phyloP scores from a whole-genome alignment of 64 coral and sea anemone genomes.

The Montipora capricornis region DNA sequence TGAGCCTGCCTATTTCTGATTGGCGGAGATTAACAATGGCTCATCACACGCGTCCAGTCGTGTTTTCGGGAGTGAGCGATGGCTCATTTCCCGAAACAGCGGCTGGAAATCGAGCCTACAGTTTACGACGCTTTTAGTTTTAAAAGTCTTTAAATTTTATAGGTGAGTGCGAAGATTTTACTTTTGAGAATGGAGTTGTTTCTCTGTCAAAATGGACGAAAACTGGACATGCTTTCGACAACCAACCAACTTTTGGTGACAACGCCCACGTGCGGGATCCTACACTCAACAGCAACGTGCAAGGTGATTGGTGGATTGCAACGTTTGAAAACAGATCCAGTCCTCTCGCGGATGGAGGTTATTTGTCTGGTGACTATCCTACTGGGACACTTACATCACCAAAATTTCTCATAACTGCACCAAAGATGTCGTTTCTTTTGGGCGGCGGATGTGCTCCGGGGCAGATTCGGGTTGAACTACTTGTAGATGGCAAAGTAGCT shows the following conservation, averaged over 20 bases:
- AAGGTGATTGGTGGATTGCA: conserved; percentile 70
- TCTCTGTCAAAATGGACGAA: conserved; percentile 43
- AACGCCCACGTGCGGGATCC: conserved; percentile 39
- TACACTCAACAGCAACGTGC: conserved; percentile 42
- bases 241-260: conserved; percentile 63
- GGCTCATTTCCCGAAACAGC: too few species aligned
- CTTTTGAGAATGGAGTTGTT: conserved; percentile 48
- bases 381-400: conserved; percentile 66
- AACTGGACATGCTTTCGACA: conserved; percentile 58
- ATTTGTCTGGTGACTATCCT: conserved; percentile 55
- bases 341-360: conserved; percentile 11
- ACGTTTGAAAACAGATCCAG: conserved; percentile 75
- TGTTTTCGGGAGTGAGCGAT: too few species aligned
- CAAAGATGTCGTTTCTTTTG: conserved; percentile 56
- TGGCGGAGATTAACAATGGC: too few species aligned
- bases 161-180: conserved; percentile 25
- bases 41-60: too few species aligned
- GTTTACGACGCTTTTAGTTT: neutral
- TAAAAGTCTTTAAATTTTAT: neutral
- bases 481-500: conserved; percentile 28
- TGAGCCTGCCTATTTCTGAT: too few species aligned
- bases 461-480: conserved; percentile 34
- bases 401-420: conserved; percentile 54
- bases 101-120: too few species aligned
- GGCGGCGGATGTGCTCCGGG: conserved; percentile 41